Conservation (phyloP, 1,140 invertebrate genomes). For the Brachionus rotundiformis region DNA sequence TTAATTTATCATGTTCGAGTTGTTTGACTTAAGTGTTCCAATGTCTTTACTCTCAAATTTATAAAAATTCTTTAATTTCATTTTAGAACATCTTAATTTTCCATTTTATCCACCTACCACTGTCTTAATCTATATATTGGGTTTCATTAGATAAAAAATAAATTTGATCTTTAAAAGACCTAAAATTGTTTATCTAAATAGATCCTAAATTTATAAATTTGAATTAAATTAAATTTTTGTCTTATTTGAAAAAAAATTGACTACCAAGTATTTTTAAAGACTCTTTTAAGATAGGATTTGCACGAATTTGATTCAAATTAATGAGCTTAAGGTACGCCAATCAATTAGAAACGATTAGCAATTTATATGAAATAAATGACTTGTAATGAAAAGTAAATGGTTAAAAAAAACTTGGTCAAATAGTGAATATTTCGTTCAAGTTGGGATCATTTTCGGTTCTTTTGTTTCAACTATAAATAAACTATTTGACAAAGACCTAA, state of each 20-base stretch:
- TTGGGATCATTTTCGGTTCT: not conserved
- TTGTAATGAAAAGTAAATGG: not conserved
- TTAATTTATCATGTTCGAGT: conserved; percentile 10
- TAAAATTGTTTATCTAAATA: too few relatives aligned
- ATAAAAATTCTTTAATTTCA: not conserved
- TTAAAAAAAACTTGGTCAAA: not conserved
- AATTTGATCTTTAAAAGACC: too few relatives aligned
- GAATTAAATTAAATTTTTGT: too few relatives aligned
- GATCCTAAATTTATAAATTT: too few relatives aligned
- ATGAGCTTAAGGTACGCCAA: not conserved
- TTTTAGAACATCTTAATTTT: not conserved
- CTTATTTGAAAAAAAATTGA: not conserved
- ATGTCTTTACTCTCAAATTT: not conserved
- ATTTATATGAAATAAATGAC: conserved; percentile 15
- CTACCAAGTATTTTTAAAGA: not conserved
- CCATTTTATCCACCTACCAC: too few relatives aligned
- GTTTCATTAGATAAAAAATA: too few relatives aligned
- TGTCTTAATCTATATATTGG: too few relatives aligned
- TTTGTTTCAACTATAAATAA: not conserved
- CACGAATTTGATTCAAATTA: not conserved
- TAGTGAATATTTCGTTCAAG: not conserved
- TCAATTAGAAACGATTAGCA: not conserved
- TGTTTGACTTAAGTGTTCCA: not conserved
- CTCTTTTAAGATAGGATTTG: not conserved
- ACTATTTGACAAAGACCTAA: not conserved